Conservation (phyloP, 2,113 vertebrate species). For the Heptranchias perlo region DNA sequence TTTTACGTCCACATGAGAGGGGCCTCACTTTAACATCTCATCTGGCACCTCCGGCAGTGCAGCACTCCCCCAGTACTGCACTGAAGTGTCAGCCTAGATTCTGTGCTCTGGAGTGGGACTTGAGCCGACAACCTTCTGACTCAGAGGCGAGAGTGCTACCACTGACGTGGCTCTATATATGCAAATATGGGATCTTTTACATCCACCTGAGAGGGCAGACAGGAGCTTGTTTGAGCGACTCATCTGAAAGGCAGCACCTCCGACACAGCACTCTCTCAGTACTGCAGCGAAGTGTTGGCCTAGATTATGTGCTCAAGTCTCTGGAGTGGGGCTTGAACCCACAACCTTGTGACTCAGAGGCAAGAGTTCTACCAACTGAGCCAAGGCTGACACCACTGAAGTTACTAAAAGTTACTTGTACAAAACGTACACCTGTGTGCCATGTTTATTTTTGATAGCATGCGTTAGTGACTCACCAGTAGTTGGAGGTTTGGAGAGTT, state of each 20-base stretch:
- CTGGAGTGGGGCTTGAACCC: neutral
- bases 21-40: too few species aligned
- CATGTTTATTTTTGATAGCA: neutral
- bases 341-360: neutral
- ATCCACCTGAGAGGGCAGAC: neutral
- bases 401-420: neutral
- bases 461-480: neutral
- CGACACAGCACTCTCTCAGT: neutral
- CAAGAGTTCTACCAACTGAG: neutral
- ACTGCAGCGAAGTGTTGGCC: neutral
- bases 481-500: too few species aligned
- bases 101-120: too few species aligned
- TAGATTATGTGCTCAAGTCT: neutral
- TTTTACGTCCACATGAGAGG: neutral
- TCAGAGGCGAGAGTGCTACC: too few species aligned
- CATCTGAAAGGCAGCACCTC: neutral
- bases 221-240: neutral
- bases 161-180: too few species aligned
- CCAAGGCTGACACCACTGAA: neutral
- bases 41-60: too few species aligned
- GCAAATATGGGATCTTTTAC: too few species aligned
- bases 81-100: too few species aligned
- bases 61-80: too few species aligned
- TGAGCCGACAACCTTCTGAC: too few species aligned
- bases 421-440: neutral